Conservation (phyloP, 2,113 vertebrate species). For the Syrrhaptes paradoxus region DNA sequence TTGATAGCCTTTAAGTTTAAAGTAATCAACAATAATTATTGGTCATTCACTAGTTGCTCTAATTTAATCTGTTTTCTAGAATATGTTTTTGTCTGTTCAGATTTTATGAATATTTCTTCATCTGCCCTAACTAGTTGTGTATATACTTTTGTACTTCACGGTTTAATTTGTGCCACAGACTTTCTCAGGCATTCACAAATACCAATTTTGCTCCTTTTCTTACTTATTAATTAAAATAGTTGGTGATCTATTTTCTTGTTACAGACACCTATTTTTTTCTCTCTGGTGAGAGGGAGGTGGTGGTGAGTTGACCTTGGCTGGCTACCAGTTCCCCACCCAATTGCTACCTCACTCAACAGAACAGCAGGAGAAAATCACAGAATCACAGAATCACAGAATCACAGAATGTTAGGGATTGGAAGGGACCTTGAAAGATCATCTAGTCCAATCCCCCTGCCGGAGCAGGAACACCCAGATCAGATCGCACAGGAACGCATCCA, state of each 20-base stretch:
- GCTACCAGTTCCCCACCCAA: neutral
- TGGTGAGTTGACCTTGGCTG: neutral
- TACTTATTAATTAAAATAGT: neutral
- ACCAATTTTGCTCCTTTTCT: neutral
- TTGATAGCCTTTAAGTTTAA: neutral
- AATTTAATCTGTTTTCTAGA: neutral
- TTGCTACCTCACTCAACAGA: neutral
- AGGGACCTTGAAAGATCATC: too few relatives aligned
- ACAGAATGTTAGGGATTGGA: too few relatives aligned
- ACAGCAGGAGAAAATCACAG: neutral
- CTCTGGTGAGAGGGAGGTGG: neutral
- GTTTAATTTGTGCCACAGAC: neutral
- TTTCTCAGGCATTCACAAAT: neutral
- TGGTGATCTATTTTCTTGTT: neutral
- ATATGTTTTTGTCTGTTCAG: neutral
- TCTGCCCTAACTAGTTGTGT: neutral
- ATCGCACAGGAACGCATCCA: too few relatives aligned
- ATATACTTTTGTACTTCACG: neutral
- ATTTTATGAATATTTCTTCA: neutral
- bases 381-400: too few relatives aligned
- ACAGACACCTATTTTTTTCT: neutral
- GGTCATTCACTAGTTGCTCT: neutral
- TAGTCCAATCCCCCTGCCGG: too few relatives aligned
- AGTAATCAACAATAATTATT: neutral
- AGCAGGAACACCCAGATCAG: too few relatives aligned